Evolutionary conservation across 1,140 invertebrate species (phyloP).

Genomic region (Ceratina calcarata): DNA sequence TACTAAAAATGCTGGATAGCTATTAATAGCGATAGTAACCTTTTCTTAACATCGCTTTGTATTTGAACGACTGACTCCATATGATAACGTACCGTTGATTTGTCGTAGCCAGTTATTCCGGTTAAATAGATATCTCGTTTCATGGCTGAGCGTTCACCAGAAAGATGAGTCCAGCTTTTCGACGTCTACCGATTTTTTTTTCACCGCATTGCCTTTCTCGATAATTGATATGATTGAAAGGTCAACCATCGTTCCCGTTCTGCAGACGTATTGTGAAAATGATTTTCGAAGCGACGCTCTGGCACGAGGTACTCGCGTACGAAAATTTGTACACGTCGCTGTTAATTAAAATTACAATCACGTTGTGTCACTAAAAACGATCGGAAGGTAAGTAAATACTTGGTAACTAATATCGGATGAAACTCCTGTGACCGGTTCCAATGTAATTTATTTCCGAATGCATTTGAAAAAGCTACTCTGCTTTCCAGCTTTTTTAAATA

Average conservation of each 20-base stretch:
- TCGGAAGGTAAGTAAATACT: background rate
- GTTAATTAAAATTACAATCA: slow-evolving; percentile 31
- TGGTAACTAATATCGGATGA: background rate
- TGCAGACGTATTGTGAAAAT: background rate
- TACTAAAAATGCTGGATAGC: background rate
- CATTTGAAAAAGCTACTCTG: too few species aligned
- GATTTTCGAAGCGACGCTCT: background rate
- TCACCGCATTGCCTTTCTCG: background rate
- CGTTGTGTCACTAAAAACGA: background rate
- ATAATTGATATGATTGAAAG: slow-evolving; percentile 13
- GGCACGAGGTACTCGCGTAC: background rate
- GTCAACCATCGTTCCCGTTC: background rate
- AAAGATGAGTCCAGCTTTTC: background rate
- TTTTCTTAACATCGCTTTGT: too few species aligned
- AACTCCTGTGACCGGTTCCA: background rate
- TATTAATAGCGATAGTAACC: background rate
- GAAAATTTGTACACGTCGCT: background rate
- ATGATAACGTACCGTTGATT: slow-evolving; percentile 20
- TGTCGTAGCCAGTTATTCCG: background rate
- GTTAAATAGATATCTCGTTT: slow-evolving; percentile 11
- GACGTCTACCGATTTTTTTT: background rate
- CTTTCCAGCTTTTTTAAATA: too few species aligned
- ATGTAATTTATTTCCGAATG: too few species aligned
- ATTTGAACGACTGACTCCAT: too few species aligned
- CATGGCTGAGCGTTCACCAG: background rate